Evolutionary conservation across 30 jellyfish, hydroid and myxozoan genomes (phyloP).

Genomic region (Hydractinia symbiolongicarpus): DNA sequence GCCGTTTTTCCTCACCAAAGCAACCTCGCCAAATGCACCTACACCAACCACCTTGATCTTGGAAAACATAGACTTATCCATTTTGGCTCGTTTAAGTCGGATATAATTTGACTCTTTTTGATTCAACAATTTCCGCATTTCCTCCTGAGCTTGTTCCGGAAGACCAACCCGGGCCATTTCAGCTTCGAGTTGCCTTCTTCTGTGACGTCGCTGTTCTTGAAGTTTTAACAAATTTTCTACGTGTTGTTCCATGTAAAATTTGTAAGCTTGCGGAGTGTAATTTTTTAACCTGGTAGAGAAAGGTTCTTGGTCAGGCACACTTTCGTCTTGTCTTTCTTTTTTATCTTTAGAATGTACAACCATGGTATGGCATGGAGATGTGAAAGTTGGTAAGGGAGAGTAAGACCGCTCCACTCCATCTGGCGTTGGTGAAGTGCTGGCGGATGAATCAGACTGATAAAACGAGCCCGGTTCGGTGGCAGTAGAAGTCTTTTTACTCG

Average conservation of each 20-base stretch:
- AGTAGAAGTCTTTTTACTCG: conserved; percentile 60
- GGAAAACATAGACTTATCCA: conserved; percentile 75
- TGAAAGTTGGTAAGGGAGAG: conserved; percentile 81
- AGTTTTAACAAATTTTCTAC: conserved; percentile 78
- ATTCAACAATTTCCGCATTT: conserved; percentile 83
- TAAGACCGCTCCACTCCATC: conserved; percentile 90
- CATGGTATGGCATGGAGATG: conserved; percentile 87
- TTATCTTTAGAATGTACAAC: conserved; percentile 53
- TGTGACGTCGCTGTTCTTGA: conserved; percentile 64
- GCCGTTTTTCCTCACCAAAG: conserved; percentile 83
- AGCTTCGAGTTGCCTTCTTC: conserved; percentile 75
- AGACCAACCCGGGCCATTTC: conserved; percentile 94
- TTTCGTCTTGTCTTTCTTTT: conserved; percentile 13
- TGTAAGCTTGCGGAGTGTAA: conserved; percentile 92
- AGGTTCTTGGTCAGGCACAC: conserved; percentile 23
- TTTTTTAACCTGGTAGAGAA: conserved; percentile 57
- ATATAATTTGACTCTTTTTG: conserved; percentile 94
- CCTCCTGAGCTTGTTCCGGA: conserved; percentile 90
- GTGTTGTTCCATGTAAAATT: conserved; percentile 97
- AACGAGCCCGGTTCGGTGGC: conserved; percentile 52
- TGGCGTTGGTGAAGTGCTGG: conserved; percentile 73
- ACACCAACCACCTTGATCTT: conserved; percentile 85
- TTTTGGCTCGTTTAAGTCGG: conserved; percentile 90
- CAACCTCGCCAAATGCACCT: conserved; percentile 99
- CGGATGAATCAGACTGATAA: conserved; percentile 82